Base-by-base conservation (phyloP, 2,888 invertebrate genomes). In the Epistrophe eligans region DNA sequence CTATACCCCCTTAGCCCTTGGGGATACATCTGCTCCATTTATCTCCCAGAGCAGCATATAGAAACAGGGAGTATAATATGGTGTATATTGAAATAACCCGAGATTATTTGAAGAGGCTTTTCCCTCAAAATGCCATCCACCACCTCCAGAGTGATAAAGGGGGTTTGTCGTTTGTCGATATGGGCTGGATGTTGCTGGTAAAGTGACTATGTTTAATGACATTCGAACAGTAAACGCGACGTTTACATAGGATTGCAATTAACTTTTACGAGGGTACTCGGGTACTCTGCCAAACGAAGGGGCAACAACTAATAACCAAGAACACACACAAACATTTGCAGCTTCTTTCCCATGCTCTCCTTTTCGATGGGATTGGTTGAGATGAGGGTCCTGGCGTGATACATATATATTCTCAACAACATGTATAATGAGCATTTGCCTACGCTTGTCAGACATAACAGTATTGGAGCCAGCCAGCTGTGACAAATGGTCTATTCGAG, bases 211-310 rank as follows among this genome's bases (percentile, higher is more conserved):
- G 74, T 64, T 64, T 80, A 84, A 84, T 80, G 84, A 66, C 72
- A 72, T 80, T 80, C 38, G 58, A 80, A 55, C 67, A 43, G 72
- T 70, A 55, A 70, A 52, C 70, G 40, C 70, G 70, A 55, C 66
- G 76, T 80, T 84, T 84, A 77, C 80, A 84, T 79, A 84, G 83
- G 79, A 84, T 55, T 60, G 84, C 84, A 84, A 84, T 84, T 84
- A 84, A 77, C 74, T 80, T 76, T 84, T 66, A 84, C 76, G 80
- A 60, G 77, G 67, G 66, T 52, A 66, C 24, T 24, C 24, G 24
- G 24, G 24, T 24, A 24, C 76, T 55, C 40, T 55, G 58, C 66
- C 70, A 45, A 71, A 70, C 74, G 24, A 52, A 55, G 55, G 57
- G 64, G 71, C 55, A 62, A 80, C 80, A 73, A 84, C 79, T 79